Base-by-base conservation (phyloP, 2,888 invertebrate species). In the Epicampocera succincta region DNA sequence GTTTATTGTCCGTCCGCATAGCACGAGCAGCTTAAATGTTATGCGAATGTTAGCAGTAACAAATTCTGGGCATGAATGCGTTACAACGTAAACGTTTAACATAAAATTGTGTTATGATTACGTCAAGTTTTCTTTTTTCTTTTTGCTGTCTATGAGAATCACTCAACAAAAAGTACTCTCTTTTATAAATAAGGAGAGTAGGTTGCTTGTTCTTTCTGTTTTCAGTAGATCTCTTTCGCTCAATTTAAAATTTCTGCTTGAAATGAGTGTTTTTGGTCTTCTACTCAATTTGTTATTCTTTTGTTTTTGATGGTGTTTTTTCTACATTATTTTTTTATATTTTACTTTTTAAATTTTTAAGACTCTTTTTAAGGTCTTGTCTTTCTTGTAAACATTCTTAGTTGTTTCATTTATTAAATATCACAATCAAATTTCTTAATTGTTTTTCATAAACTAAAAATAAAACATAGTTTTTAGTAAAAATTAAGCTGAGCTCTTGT, bases 11-110 rank as follows among this genome's bases (percentile, higher is more conserved):
- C 82, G 82, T 82, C 82, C 74, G 78, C 60, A 74, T 82, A 79
- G 79, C 82, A 82, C 79, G 82, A 82, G 79, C 82, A 82, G 82
- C 82, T 79, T 82, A 71, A 73, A 79, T 74, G 78, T 82, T 82
- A 79, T 82, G 73, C 42, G 61, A 66, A 76, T 66, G 74, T 69
- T 50, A 65, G 66, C 21, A 71, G 74, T 60, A 78, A 74, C 69
- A 66, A 71, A 74, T 65, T 79, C 79, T 60, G 74, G 13, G 71
- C 66, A 56, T 61, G 69, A 79, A 79, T 82, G 74, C 78, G 71
- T 79, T 82, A 82, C 82, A 79, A 79, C 75, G 74, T 79, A 82
- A 82, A 60, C 74, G 82, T 78, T 78, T 78, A 82, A 82, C 82
- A 82, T 82, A 79, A 82, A 82, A 71, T 71, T 82, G 82, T 71